These are phyloP conservation scores for Epirrhoe tristata DNA, from an alignment of 2,888 invertebrate species.

Conservation along the genomic window DNA sequence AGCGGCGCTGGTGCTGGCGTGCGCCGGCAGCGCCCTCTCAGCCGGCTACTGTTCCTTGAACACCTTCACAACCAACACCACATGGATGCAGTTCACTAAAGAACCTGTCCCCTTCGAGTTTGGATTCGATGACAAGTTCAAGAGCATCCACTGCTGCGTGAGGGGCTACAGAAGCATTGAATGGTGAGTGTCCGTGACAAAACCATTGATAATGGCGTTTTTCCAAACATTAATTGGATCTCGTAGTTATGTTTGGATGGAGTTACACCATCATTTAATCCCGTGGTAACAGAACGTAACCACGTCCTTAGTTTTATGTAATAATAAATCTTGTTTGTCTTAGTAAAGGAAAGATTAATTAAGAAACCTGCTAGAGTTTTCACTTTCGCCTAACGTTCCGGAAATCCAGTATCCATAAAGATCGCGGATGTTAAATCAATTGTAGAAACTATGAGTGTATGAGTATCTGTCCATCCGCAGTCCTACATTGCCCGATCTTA, in stretches of 20 bases:
- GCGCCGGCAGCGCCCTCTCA: conserved; percentile 56
- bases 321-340: background rate
- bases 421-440: background rate
- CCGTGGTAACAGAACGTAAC: too few relatives aligned
- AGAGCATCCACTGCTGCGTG: conserved; percentile 91
- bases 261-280: too few relatives aligned
- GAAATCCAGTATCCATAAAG: background rate
- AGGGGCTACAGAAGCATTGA: conserved; percentile 92
- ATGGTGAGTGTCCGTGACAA: conserved; percentile 85
- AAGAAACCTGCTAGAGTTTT: background rate
- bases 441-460: background rate
- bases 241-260: too few relatives aligned
- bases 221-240: too few relatives aligned
- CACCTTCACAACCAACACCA: conserved; percentile 84
- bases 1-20: conserved; percentile 58
- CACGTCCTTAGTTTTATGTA: too few relatives aligned
- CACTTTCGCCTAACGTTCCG: background rate
- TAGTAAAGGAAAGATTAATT: background rate
- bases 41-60: conserved; percentile 86
- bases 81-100: conserved; percentile 90
- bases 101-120: conserved; percentile 89
- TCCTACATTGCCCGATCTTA: too few relatives aligned
- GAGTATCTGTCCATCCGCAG: background rate
- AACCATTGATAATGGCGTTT: too few relatives aligned
- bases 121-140: conserved; percentile 89